Percentiles rank a stretch among this genome's conserved stretches.
Conservation (phyloP, 2,113 vertebrate species). For the Gadus chalcogrammus region DNA sequence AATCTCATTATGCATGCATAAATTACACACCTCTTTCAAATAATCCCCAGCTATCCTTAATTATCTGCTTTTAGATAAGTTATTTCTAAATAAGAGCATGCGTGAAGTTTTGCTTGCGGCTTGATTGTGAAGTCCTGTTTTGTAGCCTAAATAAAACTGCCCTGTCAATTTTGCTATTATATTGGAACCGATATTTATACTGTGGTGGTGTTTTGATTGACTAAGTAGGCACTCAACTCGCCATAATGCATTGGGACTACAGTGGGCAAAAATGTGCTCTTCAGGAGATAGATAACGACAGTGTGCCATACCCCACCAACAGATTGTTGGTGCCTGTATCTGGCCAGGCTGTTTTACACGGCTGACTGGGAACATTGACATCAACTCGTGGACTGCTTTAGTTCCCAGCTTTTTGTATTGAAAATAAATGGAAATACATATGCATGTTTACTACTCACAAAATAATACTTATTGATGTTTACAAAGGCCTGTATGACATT, state of each 20-base stretch:
- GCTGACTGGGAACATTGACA: slow-evolving; percentile 17
- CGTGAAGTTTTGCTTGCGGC: too few species aligned
- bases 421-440: not conserved
- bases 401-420: not conserved
- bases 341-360: slow-evolving; percentile 7
- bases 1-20: slow-evolving; percentile 12
- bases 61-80: too few species aligned
- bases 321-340: slow-evolving; percentile 39
- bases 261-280: slow-evolving; percentile 41
- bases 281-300: slow-evolving; percentile 38
- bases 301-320: slow-evolving; percentile 22
- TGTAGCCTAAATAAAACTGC: too few species aligned
- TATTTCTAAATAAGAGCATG: too few species aligned
- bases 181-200: slow-evolving; percentile 16
- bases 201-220: slow-evolving; percentile 29
- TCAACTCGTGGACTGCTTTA: not conserved
- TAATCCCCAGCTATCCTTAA: too few species aligned
- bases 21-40: too few species aligned
- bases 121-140: too few species aligned
- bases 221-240: slow-evolving; percentile 28
- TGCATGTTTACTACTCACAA: slow-evolving; percentile 1
- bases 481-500: too few species aligned
- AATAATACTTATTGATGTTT: too few species aligned
- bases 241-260: slow-evolving; percentile 18
- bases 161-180: too few species aligned